Percentiles rank a stretch among this genome's conserved stretches.
Evolutionary conservation across 2,888 invertebrate genomes (phyloP).

Genomic region (Hirudinaria manillensis): DNA sequence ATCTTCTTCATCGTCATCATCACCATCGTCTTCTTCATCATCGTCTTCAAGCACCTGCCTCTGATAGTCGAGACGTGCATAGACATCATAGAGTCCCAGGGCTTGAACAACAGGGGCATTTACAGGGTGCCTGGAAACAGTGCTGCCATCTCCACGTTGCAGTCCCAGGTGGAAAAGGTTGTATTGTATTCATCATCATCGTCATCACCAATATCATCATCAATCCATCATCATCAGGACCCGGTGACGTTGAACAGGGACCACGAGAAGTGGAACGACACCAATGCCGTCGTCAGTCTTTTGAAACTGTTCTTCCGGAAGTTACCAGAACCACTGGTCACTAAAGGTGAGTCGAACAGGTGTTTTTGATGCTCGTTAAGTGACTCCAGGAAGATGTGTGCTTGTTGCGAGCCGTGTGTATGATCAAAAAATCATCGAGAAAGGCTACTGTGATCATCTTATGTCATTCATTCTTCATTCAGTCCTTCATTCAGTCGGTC

Average conservation of each 20-base stretch:
- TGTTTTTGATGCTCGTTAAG: not conserved
- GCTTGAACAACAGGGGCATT: conserved; percentile 83
- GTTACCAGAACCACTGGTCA: conserved; percentile 85
- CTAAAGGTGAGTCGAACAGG: conserved; percentile 56
- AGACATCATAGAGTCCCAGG: conserved; percentile 83
- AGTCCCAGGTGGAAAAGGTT: conserved; percentile 52
- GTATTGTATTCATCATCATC: too few relatives aligned
- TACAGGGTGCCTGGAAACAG: conserved; percentile 96
- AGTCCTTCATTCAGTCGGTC: too few relatives aligned
- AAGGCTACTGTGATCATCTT: not conserved
- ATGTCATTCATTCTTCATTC: not conserved
- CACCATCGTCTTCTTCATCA: not conserved
- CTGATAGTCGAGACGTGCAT: conserved; percentile 83
- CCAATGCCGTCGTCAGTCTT: conserved; percentile 87
- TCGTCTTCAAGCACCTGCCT: conserved; percentile 65
- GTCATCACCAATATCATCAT: too few relatives aligned
- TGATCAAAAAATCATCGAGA: not conserved
- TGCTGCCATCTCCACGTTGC: conserved; percentile 81
- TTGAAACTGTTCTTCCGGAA: conserved; percentile 81
- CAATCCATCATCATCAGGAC: conserved; percentile 41
- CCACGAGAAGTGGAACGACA: conserved; percentile 73
- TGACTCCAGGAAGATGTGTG: too few relatives aligned
- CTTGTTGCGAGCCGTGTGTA: not conserved
- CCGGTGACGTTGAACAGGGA: conserved; percentile 49
- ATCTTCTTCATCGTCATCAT: not conserved